A percentile compares a stretch with the other conserved stretches of the same genome.
Conservation (phyloP, 2,113 vertebrate species). For the Coptodon rendalli region DNA sequence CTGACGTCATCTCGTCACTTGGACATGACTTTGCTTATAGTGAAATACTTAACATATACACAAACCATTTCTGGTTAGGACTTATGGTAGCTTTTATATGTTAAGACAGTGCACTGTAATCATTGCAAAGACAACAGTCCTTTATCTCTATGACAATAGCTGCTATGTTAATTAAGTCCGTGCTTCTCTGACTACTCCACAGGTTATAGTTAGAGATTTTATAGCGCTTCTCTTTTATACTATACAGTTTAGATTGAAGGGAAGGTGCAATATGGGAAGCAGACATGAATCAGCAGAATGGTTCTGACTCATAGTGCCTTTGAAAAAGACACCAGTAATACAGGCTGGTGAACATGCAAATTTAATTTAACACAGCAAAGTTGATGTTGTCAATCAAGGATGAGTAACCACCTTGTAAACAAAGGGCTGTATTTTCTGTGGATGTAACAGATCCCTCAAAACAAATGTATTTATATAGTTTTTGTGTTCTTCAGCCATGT, state of each 20-base stretch:
- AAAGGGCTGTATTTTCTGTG: not conserved
- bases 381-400: not conserved
- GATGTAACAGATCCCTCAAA: not conserved
- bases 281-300: not conserved
- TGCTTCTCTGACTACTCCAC: not conserved
- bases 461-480: not conserved
- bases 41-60: too few relatives aligned
- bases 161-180: not conserved
- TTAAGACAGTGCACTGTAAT: not conserved
- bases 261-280: not conserved
- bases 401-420: not conserved
- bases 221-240: not conserved
- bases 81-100: not conserved
- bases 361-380: not conserved
- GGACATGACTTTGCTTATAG: too few relatives aligned
- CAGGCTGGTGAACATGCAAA: not conserved
- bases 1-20: too few relatives aligned
- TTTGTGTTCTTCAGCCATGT: rapidly evolving
- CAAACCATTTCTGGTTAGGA: not conserved
- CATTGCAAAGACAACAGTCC: not conserved
- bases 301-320: not conserved
- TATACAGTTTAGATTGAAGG: not conserved
- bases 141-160: not conserved
- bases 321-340: not conserved
- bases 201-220: not conserved